These are phyloP conservation scores for Lithophane semibrunnea DNA, from an alignment of 2,888 invertebrate species.

Conservation along the genomic window DNA sequence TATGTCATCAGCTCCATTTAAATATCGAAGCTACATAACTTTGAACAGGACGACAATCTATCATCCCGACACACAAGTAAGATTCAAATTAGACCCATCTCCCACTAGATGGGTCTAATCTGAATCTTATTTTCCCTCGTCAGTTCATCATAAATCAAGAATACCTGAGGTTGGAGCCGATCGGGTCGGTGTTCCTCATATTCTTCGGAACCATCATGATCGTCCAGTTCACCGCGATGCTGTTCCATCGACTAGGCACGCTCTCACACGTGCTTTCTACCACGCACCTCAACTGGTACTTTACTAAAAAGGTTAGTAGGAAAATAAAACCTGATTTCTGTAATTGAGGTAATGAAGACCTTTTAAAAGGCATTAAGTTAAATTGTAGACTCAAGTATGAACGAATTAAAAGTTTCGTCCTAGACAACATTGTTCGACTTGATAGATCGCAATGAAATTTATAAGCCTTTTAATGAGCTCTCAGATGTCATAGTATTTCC, in stretches of 20 bases:
- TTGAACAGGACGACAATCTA: neutral
- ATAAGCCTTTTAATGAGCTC: neutral
- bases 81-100: no score
- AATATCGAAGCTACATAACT: neutral
- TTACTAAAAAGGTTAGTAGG: slow-evolving; percentile 92
- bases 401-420: neutral
- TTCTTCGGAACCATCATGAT: slow-evolving; percentile 98
- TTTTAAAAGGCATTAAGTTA: neutral
- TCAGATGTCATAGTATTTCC: neutral
- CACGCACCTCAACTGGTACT: slow-evolving; percentile 95
- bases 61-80: neutral
- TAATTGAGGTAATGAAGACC: neutral
- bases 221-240: slow-evolving; percentile 98
- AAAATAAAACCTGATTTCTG: neutral
- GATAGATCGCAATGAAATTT: neutral
- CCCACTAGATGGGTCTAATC: neutral
- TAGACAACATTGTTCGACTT: neutral
- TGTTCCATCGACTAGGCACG: slow-evolving; percentile 99
- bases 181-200: slow-evolving; percentile 98
- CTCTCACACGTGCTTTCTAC: slow-evolving; percentile 98
- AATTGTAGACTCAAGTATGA: neutral
- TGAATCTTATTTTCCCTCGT: slow-evolving; percentile 5
- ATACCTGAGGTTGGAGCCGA: slow-evolving; percentile 97
- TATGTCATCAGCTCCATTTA: neutral
- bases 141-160: slow-evolving; percentile 96